These are phyloP conservation scores for Trididemnum nubilum DNA, from an alignment of 23 tunicate species.

Conservation along the genomic window DNA sequence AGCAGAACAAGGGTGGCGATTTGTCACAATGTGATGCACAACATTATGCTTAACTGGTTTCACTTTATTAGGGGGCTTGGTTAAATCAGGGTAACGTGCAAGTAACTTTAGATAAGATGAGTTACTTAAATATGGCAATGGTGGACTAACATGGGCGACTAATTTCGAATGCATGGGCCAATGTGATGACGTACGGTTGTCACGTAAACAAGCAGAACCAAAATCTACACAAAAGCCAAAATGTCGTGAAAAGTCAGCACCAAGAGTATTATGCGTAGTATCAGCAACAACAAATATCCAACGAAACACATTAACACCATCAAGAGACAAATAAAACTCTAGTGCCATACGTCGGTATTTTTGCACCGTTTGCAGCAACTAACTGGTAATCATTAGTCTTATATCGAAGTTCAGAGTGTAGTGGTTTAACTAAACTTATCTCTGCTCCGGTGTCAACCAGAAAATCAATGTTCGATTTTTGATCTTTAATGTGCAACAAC, in stretches of 20 bases:
- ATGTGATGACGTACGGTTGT: not conserved
- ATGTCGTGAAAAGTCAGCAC: not conserved
- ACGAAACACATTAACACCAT: not conserved
- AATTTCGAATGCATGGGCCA: not conserved
- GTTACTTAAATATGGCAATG: not conserved
- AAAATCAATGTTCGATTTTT: not conserved
- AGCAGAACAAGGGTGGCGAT: constrained; percentile 10
- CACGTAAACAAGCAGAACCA: not conserved
- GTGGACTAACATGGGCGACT: not conserved
- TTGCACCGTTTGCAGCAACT: no score
- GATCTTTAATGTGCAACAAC: not conserved
- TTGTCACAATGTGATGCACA: constrained; percentile 20
- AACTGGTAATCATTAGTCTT: no score
- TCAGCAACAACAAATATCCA: no score
- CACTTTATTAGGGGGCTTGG: not conserved
- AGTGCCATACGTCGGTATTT: constrained; percentile 30
- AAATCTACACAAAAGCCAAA: constrained; percentile 1
- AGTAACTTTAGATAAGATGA: not conserved
- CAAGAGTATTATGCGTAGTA: not conserved
- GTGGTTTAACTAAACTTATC: not conserved
- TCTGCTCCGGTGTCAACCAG: constrained; percentile 11
- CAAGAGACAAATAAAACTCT: constrained; percentile 9
- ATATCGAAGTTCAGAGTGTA: not conserved
- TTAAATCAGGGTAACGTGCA: not conserved
- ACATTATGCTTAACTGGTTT: constrained; percentile 22